Conservation (phyloP, 2,797 vertebrate species). For the Betta splendens region DNA sequence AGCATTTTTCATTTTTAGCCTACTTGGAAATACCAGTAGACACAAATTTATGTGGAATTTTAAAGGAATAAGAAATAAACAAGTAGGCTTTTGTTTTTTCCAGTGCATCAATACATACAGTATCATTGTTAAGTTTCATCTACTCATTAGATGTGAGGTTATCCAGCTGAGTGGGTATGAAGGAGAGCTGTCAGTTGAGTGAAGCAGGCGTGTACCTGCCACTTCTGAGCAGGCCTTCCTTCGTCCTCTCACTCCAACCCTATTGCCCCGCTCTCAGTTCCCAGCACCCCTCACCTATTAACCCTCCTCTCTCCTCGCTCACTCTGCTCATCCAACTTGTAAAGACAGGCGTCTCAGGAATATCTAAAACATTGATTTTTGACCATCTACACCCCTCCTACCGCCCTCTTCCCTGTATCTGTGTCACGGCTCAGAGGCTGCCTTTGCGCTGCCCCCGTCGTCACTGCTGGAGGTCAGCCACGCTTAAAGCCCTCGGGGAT, state of each 20-base stretch:
- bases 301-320: conserved; percentile 61
- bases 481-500: conserved; percentile 83
- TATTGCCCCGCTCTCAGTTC: conserved; percentile 48
- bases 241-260: conserved; percentile 45
- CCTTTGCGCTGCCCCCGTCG: conserved; percentile 74
- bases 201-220: conserved; percentile 47
- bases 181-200: conserved; percentile 69
- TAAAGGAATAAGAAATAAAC: conserved; percentile 44
- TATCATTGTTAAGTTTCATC: conserved; percentile 42
- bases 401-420: conserved; percentile 33
- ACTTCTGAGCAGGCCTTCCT: conserved; percentile 30
- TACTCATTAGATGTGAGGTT: conserved; percentile 33
- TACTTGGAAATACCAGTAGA: conserved; percentile 57
- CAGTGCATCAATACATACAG: conserved; percentile 2
- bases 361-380: conserved; percentile 87
- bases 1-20: conserved; percentile 70
- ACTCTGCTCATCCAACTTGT: conserved; percentile 75
- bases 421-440: conserved; percentile 77
- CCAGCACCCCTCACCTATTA: conserved; percentile 77
- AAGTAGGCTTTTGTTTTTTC: conserved; percentile 39
- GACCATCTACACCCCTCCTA: conserved; percentile 53
- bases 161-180: conserved; percentile 61
- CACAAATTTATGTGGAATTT: conserved; percentile 55
- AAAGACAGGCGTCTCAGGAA: conserved; percentile 85
- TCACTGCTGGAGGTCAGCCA: conserved; percentile 81